Evolutionary conservation across 1,140 invertebrate species (phyloP), one percentile per base, ranked within the genome.

Genomic region (Cotesia glomerata): DNA sequence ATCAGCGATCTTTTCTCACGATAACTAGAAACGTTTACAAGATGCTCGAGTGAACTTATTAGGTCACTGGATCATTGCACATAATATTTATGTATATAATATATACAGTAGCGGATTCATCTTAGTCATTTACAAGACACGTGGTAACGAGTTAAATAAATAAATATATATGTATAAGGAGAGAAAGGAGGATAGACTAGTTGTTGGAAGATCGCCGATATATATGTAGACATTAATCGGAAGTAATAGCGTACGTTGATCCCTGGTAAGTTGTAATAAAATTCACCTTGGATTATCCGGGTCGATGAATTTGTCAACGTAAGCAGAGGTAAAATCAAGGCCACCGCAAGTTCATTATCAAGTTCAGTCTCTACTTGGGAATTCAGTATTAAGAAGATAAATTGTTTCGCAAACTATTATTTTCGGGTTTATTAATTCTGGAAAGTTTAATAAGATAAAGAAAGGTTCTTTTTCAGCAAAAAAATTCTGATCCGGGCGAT

Each of bases 61-160:
- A 72, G 80, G 79, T 81, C 78, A 79, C 78, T 80, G 78, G 79
- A 80, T 79, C 80, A 75, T 69, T 71, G 39, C 70, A 71, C 66
- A 70, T 32, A 32, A 69, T 16, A 32, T 58, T 67, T 26, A 16
- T 56, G 18, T 51, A 16, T 32, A 56, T 51, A 51, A 26, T 36
- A 54, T 26, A 35, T 69, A 49, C 45, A 73, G 18, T 16, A 18
- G 59, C 58, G n/a, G 8, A 72, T 68, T 59, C 34, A 62, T 58
- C 66, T 14, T 36, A 34, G 32, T 13, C 5, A n/a, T 18, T 36
- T 62, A 26, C 16, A 49, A 54, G 36, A 58, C 32, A 72, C 18
- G 63, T 39, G 62, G 35, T 32, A 13, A 39, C 52, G 56, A 16
- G 51, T 70, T 64, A 61, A 62, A 71, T 62, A 49, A 34, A 49